phyloP scores from a whole-genome alignment of 2,888 invertebrate genomes.

The Torymus auratus region DNA sequence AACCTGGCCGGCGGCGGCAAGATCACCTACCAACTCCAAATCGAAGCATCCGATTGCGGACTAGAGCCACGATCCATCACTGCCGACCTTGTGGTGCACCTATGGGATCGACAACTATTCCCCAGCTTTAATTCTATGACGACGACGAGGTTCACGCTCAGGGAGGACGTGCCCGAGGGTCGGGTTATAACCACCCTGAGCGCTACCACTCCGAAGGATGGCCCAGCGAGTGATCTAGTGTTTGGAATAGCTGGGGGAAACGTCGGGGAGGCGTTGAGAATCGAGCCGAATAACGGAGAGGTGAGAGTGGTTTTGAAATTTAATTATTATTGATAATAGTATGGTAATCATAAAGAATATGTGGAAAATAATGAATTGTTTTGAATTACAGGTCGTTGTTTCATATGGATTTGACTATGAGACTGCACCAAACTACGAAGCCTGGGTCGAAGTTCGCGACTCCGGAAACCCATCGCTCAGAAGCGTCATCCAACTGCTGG shows the following conservation, averaged over 20 bases:
- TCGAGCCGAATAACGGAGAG: constrained; percentile 88
- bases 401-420: constrained; percentile 92
- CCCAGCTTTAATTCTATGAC: constrained; percentile 83
- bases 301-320: constrained; percentile 56
- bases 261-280: constrained; percentile 89
- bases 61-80: constrained; percentile 83
- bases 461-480: constrained; percentile 89
- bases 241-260: constrained; percentile 97
- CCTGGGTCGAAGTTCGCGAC: constrained; percentile 94
- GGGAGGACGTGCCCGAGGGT: constrained; percentile 88
- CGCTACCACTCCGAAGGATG: constrained; percentile 89
- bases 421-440: constrained; percentile 88
- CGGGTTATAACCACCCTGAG: constrained; percentile 86
- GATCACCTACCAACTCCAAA: constrained; percentile 83
- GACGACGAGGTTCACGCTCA: constrained; percentile 85
- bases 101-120: constrained; percentile 87
- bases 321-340: constrained; percentile 10
- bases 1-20: constrained; percentile 81
- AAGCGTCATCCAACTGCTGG: constrained; percentile 87
- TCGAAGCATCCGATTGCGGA: constrained; percentile 91
- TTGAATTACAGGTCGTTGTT: constrained; percentile 80
- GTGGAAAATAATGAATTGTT: not conserved
- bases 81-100: constrained; percentile 86
- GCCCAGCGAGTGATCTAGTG: constrained; percentile 83
- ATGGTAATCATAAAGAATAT: no score